Evolutionary conservation across 2,113 vertebrate genomes (phyloP).

Genomic region (Setophaga kirtlandii): DNA sequence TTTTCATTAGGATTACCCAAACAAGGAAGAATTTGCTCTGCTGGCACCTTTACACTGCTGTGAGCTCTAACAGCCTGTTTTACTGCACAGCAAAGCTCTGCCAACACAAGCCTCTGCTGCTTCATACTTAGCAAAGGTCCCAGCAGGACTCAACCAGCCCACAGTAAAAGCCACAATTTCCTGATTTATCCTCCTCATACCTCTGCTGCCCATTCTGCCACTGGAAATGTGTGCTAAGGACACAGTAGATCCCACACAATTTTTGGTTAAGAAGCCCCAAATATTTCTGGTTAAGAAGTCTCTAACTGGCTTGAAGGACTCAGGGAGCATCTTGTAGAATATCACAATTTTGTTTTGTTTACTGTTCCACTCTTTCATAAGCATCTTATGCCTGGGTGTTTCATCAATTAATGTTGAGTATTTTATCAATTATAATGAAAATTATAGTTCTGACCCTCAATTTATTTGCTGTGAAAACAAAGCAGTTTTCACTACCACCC

Average conservation of each 20-base stretch:
- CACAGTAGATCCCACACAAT: not conserved
- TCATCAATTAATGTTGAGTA: not conserved
- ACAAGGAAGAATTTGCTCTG: not conserved
- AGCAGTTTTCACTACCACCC: not conserved
- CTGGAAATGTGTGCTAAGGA: not conserved
- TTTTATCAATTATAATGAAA: not conserved
- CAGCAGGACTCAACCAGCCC: not conserved
- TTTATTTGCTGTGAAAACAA: not conserved
- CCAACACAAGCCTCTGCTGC: constrained; percentile 5
- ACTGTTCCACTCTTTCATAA: not conserved
- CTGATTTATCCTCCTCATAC: rapidly evolving
- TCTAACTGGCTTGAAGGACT: not conserved
- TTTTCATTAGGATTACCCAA: constrained; percentile 3
- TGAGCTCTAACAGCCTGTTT: not conserved
- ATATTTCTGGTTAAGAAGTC: not conserved
- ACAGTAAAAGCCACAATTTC: not conserved
- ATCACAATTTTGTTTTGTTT: not conserved
- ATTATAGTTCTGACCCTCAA: not conserved
- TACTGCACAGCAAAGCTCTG: not conserved
- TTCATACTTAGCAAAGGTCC: not conserved
- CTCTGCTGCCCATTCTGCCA: not conserved
- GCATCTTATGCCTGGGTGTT: not conserved
- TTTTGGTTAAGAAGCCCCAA: not conserved
- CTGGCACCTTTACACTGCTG: not conserved
- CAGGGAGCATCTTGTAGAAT: not conserved